Evolutionary conservation across 2,113 vertebrate genomes (phyloP), one percentile per base, ranked within the genome.

Genomic region (Pyxicephalus adspersus): DNA sequence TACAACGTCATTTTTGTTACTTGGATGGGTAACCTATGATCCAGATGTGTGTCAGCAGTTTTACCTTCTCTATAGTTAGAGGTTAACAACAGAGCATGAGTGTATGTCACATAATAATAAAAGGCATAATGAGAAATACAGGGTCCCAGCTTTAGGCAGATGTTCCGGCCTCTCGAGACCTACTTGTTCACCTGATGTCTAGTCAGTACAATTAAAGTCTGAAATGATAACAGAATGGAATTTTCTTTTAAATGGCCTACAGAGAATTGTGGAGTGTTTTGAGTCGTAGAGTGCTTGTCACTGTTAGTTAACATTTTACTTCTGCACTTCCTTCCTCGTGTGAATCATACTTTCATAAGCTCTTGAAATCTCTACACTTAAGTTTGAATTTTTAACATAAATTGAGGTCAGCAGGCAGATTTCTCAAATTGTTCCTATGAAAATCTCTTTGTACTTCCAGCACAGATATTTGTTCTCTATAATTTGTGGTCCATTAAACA

Each of bases 111-210:
- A 45, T 45, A 45, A 45, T 45, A 45, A 45, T 45, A 45, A 45
- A 45, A 45, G 38, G 15, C 15, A 13, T 45, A 45, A 45, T 45
- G 38, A 45, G 38, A 45, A 45, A 45, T 45, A 45, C 8, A 45
- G 38, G 38, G 38, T 45, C 38, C 38, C 38, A 45, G 38, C 38
- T 52, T 45, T 26, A 68, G 11, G 67, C 50, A 70, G 67, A 70
- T 70, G 67, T 54, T 52, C 50, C 67, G 4, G 17, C 26, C 67
- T 52, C 45, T 52, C 52, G 67, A 28, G 67, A 52, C 67, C 13
- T 52, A 70, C 67, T 70, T 70, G 67, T 70, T 70, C 67, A 28
- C 67, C 67, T 52, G 67, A 70, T 28, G 67, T 70, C 67, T 70
- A 70, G 45, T 70, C 67, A 70, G 45, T 52, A 70, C 50, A 70